Evolutionary conservation across 2,888 invertebrate genomes (phyloP).

Genomic region (Lapara coniferarum): DNA sequence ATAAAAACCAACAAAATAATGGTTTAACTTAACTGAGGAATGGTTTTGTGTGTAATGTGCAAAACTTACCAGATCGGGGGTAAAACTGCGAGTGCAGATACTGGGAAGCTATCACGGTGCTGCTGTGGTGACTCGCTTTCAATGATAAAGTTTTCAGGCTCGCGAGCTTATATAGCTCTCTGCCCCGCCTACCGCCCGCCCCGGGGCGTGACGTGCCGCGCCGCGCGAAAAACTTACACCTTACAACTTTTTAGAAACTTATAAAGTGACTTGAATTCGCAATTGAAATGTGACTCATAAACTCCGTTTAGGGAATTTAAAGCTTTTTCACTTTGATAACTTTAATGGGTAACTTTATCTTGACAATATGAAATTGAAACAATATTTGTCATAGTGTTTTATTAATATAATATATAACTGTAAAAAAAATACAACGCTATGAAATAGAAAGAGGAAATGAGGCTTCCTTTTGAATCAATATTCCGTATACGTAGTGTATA

Average conservation of each 20-base stretch:
- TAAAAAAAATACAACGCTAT: no score
- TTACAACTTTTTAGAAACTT: slow-evolving; percentile 37
- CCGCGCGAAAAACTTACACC: slow-evolving; percentile 49
- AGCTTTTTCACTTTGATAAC: not conserved
- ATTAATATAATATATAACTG: no score
- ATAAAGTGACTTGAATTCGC: not conserved
- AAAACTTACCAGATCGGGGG: slow-evolving; percentile 51
- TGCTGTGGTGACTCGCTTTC: slow-evolving; percentile 72
- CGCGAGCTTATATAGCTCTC: slow-evolving; percentile 74
- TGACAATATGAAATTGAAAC: no score
- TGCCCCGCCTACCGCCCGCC: slow-evolving; percentile 77
- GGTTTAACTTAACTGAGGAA: not conserved
- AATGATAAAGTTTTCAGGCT: slow-evolving; percentile 74
- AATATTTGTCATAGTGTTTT: no score
- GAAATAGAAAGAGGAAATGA: no score
- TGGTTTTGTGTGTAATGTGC: slow-evolving; percentile 4
- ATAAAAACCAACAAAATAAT: not conserved
- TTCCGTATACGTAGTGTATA: no score
- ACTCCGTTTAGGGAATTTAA: not conserved
- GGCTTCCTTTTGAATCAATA: no score
- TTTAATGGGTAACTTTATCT: not conserved
- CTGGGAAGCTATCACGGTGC: slow-evolving; percentile 55
- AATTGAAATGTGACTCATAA: not conserved
- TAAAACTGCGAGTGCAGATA: slow-evolving; percentile 45
- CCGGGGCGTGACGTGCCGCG: slow-evolving; percentile 61